Percentiles rank a stretch among this genome's conserved stretches.
Evolutionary conservation across 2,888 invertebrate species (phyloP).

Genomic region (Cosmopolites sordidus): DNA sequence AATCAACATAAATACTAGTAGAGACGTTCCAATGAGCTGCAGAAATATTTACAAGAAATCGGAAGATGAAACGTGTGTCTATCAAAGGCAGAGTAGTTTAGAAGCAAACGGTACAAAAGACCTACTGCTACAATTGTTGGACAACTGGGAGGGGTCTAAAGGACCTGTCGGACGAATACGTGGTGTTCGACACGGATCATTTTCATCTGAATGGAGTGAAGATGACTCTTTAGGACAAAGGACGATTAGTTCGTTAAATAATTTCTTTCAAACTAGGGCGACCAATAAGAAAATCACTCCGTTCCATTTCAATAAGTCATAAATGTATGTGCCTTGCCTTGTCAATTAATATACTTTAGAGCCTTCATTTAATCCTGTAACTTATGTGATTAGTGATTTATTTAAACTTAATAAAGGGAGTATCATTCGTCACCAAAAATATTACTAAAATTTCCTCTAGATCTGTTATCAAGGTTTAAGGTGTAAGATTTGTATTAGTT

Average conservation of each 20-base stretch:
- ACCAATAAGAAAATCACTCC: slow-evolving; percentile 44
- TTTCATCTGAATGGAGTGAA: slow-evolving; percentile 72
- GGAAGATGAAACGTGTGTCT: slow-evolving; percentile 23
- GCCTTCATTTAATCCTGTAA: too few relatives aligned
- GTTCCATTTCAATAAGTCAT: slow-evolving; percentile 38
- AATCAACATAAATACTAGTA: slow-evolving; percentile 59
- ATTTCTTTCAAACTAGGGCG: slow-evolving; percentile 63
- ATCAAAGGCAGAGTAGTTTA: slow-evolving; percentile 45
- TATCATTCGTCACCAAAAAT: too few relatives aligned
- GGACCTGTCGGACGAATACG: slow-evolving; percentile 52
- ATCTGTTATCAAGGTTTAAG: too few relatives aligned
- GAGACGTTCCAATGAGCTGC: slow-evolving; percentile 60
- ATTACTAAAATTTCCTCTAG: too few relatives aligned
- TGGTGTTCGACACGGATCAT: slow-evolving; percentile 63
- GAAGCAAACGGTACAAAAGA: slow-evolving; percentile 69
- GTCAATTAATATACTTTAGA: too few relatives aligned
- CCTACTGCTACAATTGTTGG: slow-evolving; percentile 66
- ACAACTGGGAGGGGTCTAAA: slow-evolving; percentile 70
- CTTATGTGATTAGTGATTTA: too few relatives aligned
- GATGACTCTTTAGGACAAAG: slow-evolving; percentile 69
- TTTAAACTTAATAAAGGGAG: too few relatives aligned
- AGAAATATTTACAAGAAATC: slow-evolving; percentile 31
- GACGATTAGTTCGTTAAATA: slow-evolving; percentile 76
- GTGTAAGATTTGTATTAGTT: too few relatives aligned
- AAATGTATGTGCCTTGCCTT: too few relatives aligned